phyloP scores from a whole-genome alignment of 2,797 vertebrate species.

The Pipistrellus pygmaeus region DNA sequence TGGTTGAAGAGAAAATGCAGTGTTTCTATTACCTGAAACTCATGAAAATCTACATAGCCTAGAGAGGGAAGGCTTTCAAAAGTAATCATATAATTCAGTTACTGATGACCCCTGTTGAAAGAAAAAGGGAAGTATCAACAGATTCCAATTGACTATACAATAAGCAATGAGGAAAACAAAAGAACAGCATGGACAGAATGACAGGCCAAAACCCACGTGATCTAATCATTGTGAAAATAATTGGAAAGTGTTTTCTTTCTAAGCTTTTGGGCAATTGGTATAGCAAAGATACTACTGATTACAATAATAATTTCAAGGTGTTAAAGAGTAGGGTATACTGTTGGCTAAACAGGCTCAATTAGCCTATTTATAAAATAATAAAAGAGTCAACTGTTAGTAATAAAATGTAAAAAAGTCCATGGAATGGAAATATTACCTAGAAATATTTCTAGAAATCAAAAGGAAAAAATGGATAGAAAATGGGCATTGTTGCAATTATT shows the following conservation, averaged over 20 bases:
- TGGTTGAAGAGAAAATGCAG: background rate
- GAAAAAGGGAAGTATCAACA: background rate
- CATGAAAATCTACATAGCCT: background rate
- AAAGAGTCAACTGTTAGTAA: background rate
- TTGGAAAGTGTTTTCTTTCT: background rate
- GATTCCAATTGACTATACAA: background rate
- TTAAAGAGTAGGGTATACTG: background rate
- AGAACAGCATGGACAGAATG: background rate
- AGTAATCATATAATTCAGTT: background rate
- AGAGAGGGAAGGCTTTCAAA: background rate
- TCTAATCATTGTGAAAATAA: background rate
- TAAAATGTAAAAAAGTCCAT: background rate
- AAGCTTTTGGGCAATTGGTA: background rate
- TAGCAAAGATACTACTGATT: background rate
- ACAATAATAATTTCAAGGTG: background rate
- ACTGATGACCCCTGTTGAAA: background rate
- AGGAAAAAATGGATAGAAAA: background rate
- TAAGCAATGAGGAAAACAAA: background rate
- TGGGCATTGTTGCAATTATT: conserved; percentile 3
- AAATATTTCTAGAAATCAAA: conserved; percentile 11
- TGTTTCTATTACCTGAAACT: background rate
- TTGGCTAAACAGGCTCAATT: background rate
- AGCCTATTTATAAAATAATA: background rate
- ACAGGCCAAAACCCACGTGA: background rate
- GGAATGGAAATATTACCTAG: background rate